Percentiles rank a stretch among this genome's conserved stretches.
Conservation (phyloP, 2,113 vertebrate genomes). For the Balaeniceps rex region DNA sequence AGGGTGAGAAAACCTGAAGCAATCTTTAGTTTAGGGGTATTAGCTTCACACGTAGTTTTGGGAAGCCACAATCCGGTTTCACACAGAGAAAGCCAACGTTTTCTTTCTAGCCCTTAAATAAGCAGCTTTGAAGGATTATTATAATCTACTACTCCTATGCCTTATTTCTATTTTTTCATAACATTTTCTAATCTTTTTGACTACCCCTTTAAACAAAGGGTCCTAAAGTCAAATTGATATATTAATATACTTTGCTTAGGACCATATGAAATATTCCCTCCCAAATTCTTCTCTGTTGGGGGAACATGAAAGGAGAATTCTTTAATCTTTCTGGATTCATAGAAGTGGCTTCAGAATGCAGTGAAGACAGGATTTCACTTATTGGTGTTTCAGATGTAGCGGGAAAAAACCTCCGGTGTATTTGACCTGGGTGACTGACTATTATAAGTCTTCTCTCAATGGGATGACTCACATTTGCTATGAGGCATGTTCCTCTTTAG, state of each 20-base stretch:
- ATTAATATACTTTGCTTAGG: background rate
- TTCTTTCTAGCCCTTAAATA: background rate
- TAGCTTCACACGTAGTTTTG: background rate
- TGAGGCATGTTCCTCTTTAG: background rate
- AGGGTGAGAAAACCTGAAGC: background rate
- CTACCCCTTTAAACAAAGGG: background rate
- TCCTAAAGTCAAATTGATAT: background rate
- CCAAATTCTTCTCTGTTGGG: background rate
- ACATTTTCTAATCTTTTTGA: background rate
- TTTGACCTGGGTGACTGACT: background rate
- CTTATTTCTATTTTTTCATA: background rate
- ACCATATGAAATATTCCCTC: background rate
- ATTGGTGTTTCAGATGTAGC: background rate
- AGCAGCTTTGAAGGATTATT: background rate
- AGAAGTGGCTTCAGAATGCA: background rate
- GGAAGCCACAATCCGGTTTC: background rate
- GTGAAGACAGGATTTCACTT: background rate
- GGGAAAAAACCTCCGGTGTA: background rate
- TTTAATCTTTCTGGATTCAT: background rate
- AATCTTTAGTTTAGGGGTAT: background rate
- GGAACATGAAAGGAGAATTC: background rate
- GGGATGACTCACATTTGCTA: constrained; percentile 21
- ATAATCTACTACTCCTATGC: background rate
- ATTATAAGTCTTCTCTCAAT: background rate
- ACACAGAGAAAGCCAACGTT: background rate